These are phyloP conservation scores for Dissostichus mawsoni DNA, from an alignment of 2,113 vertebrate genomes.

Conservation along the genomic window DNA sequence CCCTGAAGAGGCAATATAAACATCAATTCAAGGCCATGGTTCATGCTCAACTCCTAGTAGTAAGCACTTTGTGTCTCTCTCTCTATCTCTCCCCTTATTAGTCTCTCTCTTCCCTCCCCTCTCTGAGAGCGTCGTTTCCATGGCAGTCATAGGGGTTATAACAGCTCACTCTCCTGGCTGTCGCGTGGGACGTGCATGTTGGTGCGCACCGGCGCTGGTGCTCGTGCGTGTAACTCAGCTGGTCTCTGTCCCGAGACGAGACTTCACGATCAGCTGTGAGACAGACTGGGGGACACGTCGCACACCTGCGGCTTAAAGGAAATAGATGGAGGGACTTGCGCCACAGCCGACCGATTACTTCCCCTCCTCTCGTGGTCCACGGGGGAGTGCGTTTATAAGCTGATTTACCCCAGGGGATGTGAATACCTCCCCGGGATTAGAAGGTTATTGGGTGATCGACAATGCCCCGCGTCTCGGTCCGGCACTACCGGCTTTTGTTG, in stretches of 20 bases:
- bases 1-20: slow-evolving; percentile 66
- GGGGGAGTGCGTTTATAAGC: slow-evolving; percentile 74
- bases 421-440: slow-evolving; percentile 76
- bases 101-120: slow-evolving; percentile 17
- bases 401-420: slow-evolving; percentile 74
- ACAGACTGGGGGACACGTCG: slow-evolving; percentile 53
- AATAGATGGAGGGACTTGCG: slow-evolving; percentile 61
- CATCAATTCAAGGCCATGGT: slow-evolving; percentile 63
- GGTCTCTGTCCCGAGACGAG: slow-evolving; percentile 49
- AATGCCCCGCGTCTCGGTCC: slow-evolving; percentile 69
- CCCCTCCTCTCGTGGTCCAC: slow-evolving; percentile 65
- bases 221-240: slow-evolving; percentile 3
- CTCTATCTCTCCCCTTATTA: slow-evolving; percentile 17
- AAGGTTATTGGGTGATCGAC: slow-evolving; percentile 62
- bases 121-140: slow-evolving; percentile 72
- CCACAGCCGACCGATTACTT: slow-evolving; percentile 55
- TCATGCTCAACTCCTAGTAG: slow-evolving; percentile 45
- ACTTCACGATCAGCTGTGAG: slow-evolving; percentile 35
- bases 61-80: slow-evolving; percentile 21
- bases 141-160: slow-evolving; percentile 70
- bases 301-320: slow-evolving; percentile 74
- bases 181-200: slow-evolving; percentile 18
- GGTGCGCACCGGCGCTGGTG: slow-evolving; percentile 29
- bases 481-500: slow-evolving; percentile 76
- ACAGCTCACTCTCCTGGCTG: slow-evolving; percentile 47